phyloP scores from a whole-genome alignment of 1,140 invertebrate genomes.

The Choristoneura fumiferana region DNA sequence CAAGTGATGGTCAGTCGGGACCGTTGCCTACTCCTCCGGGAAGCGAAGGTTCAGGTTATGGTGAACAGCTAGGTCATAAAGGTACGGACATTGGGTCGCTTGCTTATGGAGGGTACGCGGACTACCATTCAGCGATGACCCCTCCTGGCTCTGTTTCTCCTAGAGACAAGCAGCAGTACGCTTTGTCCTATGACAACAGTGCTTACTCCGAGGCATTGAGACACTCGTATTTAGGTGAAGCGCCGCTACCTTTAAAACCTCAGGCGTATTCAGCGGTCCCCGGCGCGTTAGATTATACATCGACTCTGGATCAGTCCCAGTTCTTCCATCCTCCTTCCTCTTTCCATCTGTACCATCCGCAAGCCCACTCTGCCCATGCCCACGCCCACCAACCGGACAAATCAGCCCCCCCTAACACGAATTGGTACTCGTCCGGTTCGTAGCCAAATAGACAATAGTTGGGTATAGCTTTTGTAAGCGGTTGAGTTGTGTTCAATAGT shows the following conservation, averaged over 20 bases:
- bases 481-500: constrained; percentile 15
- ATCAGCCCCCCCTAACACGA: constrained; percentile 80
- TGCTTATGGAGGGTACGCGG: constrained; percentile 84
- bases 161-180: constrained; percentile 88
- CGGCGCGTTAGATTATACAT: constrained; percentile 76
- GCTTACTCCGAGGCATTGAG: constrained; percentile 73
- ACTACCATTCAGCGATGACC: constrained; percentile 95
- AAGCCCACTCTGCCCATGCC: constrained; percentile 77
- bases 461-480: constrained; percentile 4
- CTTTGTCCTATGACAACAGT: constrained; percentile 68
- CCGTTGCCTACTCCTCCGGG: constrained; percentile 92
- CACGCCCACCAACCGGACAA: constrained; percentile 73
- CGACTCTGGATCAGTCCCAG: constrained; percentile 86
- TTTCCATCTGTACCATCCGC: constrained; percentile 93
- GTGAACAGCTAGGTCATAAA: constrained; percentile 81
- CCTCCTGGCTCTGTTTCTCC: constrained; percentile 97
- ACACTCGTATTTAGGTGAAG: constrained; percentile 80
- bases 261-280: constrained; percentile 87
- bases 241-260: constrained; percentile 92
- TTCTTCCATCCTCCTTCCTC: constrained; percentile 90
- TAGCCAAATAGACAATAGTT: constrained; percentile 71
- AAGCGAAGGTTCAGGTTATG: constrained; percentile 88
- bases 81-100: constrained; percentile 64
- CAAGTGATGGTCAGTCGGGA: constrained; percentile 80
- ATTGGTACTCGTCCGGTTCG: constrained; percentile 89